A percentile compares a stretch with the other conserved stretches of the same genome.
Conservation (phyloP, 2,888 invertebrate genomes). For the Cheilosia soror region DNA sequence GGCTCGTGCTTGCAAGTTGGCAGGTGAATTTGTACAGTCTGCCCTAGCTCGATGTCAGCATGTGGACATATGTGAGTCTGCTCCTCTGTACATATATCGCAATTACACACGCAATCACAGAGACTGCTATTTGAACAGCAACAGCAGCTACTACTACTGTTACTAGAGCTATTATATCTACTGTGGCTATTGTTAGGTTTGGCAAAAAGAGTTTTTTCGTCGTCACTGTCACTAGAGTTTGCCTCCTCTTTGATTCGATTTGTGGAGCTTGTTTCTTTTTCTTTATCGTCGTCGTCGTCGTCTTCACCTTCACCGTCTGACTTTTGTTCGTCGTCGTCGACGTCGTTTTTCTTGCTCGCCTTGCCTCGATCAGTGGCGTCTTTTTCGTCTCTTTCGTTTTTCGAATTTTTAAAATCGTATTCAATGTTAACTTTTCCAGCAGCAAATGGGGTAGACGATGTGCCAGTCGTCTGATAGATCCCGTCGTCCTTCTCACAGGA, state of each 20-base stretch:
- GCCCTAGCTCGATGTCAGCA: constrained; percentile 25
- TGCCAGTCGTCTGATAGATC: not conserved
- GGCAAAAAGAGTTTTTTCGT: constrained; percentile 61
- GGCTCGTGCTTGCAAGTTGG: constrained; percentile 13
- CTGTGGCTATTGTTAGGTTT: constrained; percentile 54
- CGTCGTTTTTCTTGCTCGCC: not conserved
- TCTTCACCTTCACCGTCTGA: not conserved
- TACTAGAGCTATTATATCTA: constrained; percentile 54
- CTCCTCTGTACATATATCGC: constrained; percentile 33
- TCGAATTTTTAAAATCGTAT: constrained; percentile 36
- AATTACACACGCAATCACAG: constrained; percentile 47
- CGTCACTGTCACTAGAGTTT: constrained; percentile 44
- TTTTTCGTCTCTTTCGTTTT: constrained; percentile 10
- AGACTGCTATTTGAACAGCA: constrained; percentile 48
- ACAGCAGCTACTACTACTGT: constrained; percentile 54
- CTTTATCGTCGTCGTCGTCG: constrained; percentile 9
- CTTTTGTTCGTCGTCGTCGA: not conserved
- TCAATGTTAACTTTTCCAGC: constrained; percentile 25
- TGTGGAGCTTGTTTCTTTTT: not conserved
- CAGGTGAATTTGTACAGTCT: constrained; percentile 25
- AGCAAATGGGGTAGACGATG: not conserved
- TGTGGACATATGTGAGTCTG: not conserved
- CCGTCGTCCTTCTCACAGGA: constrained; percentile 8
- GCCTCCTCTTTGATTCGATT: constrained; percentile 2
- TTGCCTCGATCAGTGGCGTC: not conserved